Evolutionary conservation across 2,888 invertebrate species (phyloP).

Genomic region (Chydorus sphaericus): DNA sequence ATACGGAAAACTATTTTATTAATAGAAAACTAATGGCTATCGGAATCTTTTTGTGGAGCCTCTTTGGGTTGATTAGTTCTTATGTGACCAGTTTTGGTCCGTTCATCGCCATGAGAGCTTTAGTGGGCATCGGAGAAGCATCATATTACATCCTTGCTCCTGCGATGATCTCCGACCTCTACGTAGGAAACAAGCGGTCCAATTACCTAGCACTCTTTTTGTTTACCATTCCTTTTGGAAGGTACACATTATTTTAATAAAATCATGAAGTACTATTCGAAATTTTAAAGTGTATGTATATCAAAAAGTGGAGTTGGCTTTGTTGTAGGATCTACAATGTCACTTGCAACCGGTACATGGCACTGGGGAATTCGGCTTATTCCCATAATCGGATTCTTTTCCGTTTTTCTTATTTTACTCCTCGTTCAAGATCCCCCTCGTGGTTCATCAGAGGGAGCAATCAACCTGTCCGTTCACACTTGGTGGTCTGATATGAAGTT

Average conservation of each 20-base stretch:
- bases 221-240: conserved; percentile 41
- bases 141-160: conserved; percentile 42
- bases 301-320: conserved; percentile 42
- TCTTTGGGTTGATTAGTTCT: conserved; percentile 53
- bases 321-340: conserved; percentile 35
- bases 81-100: conserved; percentile 33
- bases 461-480: too few relatives aligned
- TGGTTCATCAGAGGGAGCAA: conserved; percentile 32
- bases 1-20: background rate
- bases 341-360: conserved; percentile 29
- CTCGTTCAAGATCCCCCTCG: conserved; percentile 31
- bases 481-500: too few relatives aligned
- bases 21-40: too few relatives aligned
- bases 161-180: conserved; percentile 39
- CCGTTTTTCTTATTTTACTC: conserved; percentile 28
- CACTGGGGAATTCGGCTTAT: conserved; percentile 38
- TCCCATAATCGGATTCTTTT: conserved; percentile 32
- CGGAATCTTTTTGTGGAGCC: conserved; percentile 19
- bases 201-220: conserved; percentile 38
- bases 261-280: too few relatives aligned
- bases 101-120: background rate
- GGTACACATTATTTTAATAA: conserved; percentile 28
- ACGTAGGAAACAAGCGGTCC: conserved; percentile 30
- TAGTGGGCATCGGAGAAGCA: conserved; percentile 43
- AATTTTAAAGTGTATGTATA: too few relatives aligned